Conservation (phyloP, 1,140 invertebrate species). For the Trichonephila clavata region DNA sequence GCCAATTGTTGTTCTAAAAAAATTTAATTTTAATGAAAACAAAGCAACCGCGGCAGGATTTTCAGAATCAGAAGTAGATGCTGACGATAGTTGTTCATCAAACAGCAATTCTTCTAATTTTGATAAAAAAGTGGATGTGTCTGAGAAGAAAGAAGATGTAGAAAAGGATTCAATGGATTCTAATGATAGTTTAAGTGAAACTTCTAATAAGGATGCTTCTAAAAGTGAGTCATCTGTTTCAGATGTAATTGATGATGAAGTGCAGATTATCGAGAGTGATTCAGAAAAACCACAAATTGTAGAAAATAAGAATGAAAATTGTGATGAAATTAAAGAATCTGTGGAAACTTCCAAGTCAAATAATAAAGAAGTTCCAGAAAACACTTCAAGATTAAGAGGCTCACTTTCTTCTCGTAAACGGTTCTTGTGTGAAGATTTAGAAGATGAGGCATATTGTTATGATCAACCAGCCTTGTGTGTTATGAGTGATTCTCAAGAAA, state of each 20-base stretch:
- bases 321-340: constrained; percentile 4
- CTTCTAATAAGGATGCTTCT: neutral
- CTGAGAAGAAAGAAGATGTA: neutral
- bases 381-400: constrained; percentile 41
- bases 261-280: too few species aligned
- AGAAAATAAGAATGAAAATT: neutral
- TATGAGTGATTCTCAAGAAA: constrained; percentile 92
- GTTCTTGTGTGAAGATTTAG: constrained; percentile 89
- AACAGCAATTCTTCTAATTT: neutral
- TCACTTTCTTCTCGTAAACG: constrained; percentile 79
- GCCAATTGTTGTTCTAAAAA: constrained; percentile 68
- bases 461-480: constrained; percentile 94
- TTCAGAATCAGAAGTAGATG: constrained; percentile 32
- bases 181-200: neutral
- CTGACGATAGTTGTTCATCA: constrained; percentile 12
- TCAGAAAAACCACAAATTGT: neutral
- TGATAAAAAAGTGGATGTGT: neutral
- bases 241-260: neutral
- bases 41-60: neutral
- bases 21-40: constrained; percentile 64
- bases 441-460: constrained; percentile 94
- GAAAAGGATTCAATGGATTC: neutral
- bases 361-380: neutral
- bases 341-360: neutral
- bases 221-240: neutral